Conservation (phyloP, 2,797 vertebrate genomes). For the Podargus strigoides region DNA sequence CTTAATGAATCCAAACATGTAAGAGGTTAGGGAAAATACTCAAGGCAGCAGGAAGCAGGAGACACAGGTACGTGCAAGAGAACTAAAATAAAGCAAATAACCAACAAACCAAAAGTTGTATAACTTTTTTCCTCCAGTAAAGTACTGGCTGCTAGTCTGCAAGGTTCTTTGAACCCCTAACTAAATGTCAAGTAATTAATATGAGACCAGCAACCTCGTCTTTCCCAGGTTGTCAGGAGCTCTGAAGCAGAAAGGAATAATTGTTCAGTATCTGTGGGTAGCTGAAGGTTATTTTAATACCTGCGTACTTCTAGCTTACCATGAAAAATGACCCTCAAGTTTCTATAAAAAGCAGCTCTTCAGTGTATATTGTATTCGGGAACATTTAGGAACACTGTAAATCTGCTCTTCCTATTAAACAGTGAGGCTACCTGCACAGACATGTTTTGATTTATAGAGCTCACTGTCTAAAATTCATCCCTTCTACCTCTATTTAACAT, state of each 20-base stretch:
- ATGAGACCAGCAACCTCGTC: neutral
- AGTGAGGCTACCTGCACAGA: neutral
- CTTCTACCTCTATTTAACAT: neutral
- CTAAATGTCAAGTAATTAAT: neutral
- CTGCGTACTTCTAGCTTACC: neutral
- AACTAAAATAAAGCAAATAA: neutral
- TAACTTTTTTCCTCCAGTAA: neutral
- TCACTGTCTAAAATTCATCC: neutral
- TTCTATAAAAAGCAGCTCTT: conserved; percentile 37
- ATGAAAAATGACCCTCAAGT: neutral
- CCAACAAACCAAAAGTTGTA: neutral
- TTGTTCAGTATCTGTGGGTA: neutral
- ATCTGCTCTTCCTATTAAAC: conserved; percentile 16
- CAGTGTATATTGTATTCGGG: neutral
- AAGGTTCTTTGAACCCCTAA: neutral
- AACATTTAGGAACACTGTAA: conserved; percentile 5
- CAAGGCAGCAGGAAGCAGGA: neutral
- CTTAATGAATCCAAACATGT: neutral
- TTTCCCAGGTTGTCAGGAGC: neutral
- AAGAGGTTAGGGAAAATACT: neutral
- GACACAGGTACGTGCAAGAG: neutral
- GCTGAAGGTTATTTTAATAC: conserved; percentile 45
- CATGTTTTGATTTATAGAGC: conserved; percentile 2
- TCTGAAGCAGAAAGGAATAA: conserved; percentile 28
- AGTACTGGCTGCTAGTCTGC: neutral